A percentile compares a stretch with the other conserved stretches of the same genome.
Conservation (phyloP, 92 coral and sea anemone species). For the Zoanthus gigantus region DNA sequence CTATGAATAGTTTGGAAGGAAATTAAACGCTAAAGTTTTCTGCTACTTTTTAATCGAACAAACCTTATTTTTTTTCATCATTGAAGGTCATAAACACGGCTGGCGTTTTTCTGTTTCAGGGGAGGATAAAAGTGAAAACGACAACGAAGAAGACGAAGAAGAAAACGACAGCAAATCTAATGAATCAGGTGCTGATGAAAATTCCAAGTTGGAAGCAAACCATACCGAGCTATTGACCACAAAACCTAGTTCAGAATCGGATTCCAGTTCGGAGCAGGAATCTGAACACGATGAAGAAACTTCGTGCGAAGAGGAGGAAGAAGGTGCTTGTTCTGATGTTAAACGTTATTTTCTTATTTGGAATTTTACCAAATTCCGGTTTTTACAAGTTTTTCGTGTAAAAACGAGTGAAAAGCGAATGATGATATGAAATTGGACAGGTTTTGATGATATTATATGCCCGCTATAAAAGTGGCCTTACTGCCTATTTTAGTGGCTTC, state of each 20-base stretch:
- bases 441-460: too few relatives aligned
- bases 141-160: background rate
- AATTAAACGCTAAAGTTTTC: background rate
- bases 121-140: slow-evolving; percentile 9
- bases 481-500: too few relatives aligned
- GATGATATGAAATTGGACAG: too few relatives aligned
- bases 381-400: background rate
- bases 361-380: background rate
- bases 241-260: slow-evolving; percentile 22
- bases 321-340: slow-evolving; percentile 1
- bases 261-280: slow-evolving; percentile 18
- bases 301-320: slow-evolving; percentile 18
- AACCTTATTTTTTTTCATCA: background rate
- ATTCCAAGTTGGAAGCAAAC: background rate
- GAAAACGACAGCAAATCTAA: background rate
- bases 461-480: too few relatives aligned
- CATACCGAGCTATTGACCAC: background rate
- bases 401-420: background rate
- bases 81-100: slow-evolving; percentile 42
- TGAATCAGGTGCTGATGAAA: slow-evolving; percentile 17
- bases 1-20: background rate
- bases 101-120: slow-evolving; percentile 49
- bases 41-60: background rate
- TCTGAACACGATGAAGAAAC: slow-evolving; percentile 20
- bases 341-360: background rate